Conservation (phyloP, 2,113 vertebrate genomes). For the Loxodonta africana region DNA sequence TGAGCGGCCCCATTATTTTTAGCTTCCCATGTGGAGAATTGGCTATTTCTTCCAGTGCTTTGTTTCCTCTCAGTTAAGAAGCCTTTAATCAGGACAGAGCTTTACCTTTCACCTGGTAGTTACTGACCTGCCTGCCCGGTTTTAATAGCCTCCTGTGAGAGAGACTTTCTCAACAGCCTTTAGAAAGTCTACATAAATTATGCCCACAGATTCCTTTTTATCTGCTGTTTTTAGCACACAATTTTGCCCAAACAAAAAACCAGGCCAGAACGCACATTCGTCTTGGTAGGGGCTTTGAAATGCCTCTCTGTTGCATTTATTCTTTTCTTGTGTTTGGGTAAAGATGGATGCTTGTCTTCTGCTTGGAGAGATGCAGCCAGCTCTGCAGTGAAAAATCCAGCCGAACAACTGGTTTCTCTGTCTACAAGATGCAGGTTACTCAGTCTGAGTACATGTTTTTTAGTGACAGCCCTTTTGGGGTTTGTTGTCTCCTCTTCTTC, state of each 20-base stretch:
- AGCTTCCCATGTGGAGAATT: conserved; percentile 73
- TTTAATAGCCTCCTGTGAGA: conserved; percentile 82
- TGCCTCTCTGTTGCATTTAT: conserved; percentile 55
- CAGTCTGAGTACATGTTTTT: neutral
- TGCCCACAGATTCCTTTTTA: conserved; percentile 76
- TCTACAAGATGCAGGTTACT: neutral
- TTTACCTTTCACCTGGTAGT: conserved; percentile 80
- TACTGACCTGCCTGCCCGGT: conserved; percentile 55
- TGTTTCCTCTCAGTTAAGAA: conserved; percentile 70
- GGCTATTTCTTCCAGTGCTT: conserved; percentile 73
- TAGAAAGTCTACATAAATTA: conserved; percentile 83
- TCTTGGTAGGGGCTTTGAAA: conserved; percentile 73
- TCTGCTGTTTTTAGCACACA: conserved; percentile 82
- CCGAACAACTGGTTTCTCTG: neutral
- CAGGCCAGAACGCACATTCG: conserved; percentile 69
- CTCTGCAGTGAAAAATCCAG: neutral
- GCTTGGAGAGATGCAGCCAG: neutral
- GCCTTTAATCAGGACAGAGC: conserved; percentile 80
- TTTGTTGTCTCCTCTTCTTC: neutral
- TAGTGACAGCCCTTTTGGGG: neutral
- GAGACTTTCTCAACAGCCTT: conserved; percentile 77
- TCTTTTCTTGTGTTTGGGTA: conserved; percentile 7
- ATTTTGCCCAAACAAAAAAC: conserved; percentile 75
- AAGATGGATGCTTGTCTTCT: neutral
- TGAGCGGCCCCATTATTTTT: conserved; percentile 79